Evolutionary conservation across 1,140 invertebrate genomes (phyloP).

Genomic region (Charaxes varanes): DNA sequence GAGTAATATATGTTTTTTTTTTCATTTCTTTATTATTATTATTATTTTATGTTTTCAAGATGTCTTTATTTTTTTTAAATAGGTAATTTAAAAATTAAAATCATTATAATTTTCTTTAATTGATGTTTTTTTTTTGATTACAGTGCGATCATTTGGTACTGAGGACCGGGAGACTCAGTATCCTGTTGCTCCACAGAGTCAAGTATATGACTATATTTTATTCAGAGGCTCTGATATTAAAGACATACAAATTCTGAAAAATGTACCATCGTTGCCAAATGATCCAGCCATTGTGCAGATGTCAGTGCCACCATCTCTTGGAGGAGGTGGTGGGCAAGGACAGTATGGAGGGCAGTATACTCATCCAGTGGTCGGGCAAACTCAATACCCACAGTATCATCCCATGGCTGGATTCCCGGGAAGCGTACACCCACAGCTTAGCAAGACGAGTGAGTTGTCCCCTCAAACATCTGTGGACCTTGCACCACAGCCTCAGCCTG

Average conservation of each 20-base stretch:
- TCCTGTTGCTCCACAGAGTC: conserved; percentile 95
- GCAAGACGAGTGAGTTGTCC: conserved; percentile 86
- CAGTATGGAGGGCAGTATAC: conserved; percentile 62
- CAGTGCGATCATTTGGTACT: conserved; percentile 98
- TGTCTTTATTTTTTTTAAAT: too few species aligned
- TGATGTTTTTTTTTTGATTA: conserved; percentile 67
- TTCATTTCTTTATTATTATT: too few species aligned
- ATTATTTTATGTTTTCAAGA: too few species aligned
- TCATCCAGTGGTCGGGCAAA: conserved; percentile 62
- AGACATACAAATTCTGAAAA: conserved; percentile 95
- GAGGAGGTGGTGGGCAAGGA: conserved; percentile 43
- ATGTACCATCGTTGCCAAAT: conserved; percentile 84
- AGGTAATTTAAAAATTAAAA: too few species aligned
- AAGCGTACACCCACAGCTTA: conserved; percentile 73
- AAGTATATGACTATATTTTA: conserved; percentile 99
- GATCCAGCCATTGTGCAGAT: conserved; percentile 97
- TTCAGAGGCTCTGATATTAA: conserved; percentile 99
- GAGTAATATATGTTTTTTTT: too few species aligned
- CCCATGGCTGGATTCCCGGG: conserved; percentile 78
- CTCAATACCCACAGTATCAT: conserved; percentile 68
- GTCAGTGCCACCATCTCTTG: conserved; percentile 80
- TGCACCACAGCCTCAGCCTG: conserved; percentile 48
- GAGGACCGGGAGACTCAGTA: conserved; percentile 96
- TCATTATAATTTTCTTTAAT: conserved; percentile 7
- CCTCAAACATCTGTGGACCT: conserved; percentile 68